These are phyloP conservation scores for Drosophila stalkeri DNA, from an alignment of 2,888 invertebrate species.

Conservation along the genomic window DNA sequence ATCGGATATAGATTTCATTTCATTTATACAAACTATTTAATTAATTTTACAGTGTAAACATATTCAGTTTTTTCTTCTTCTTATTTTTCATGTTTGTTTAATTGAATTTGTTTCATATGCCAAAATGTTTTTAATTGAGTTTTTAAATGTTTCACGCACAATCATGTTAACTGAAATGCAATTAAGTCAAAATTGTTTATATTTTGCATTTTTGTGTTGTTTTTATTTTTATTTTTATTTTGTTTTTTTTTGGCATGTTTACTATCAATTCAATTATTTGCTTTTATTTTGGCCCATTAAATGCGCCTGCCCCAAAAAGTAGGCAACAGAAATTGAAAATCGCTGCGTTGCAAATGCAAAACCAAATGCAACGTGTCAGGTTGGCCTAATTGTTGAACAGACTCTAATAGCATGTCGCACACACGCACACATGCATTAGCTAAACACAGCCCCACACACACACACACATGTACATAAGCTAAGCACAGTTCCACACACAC, in stretches of 20 bases:
- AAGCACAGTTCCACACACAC: neutral
- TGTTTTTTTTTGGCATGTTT: neutral
- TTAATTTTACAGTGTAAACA: neutral
- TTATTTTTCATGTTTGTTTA: neutral
- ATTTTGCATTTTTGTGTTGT: neutral
- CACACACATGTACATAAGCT: neutral
- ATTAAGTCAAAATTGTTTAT: slow-evolving; percentile 1
- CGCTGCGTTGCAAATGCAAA: neutral
- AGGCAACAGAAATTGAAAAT: slow-evolving; percentile 31
- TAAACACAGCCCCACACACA: neutral
- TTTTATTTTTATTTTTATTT: neutral
- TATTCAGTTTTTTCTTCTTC: neutral
- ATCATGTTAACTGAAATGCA: slow-evolving; percentile 6
- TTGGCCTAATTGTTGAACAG: slow-evolving; percentile 30
- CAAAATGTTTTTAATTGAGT: slow-evolving; percentile 10
- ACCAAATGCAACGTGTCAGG: slow-evolving; percentile 28
- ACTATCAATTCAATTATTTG: slow-evolving; percentile 12
- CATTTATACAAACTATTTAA: neutral
- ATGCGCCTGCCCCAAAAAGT: slow-evolving; percentile 31
- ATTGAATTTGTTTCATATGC: slow-evolving; percentile 12
- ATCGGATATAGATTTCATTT: neutral
- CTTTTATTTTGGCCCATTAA: slow-evolving; percentile 13
- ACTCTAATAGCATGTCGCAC: slow-evolving; percentile 12
- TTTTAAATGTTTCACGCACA: slow-evolving; percentile 6
- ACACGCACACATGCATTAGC: neutral